Percentiles rank a stretch among this genome's conserved stretches.
Evolutionary conservation across 2,888 invertebrate genomes (phyloP).

Genomic region (Plagodis dolabraria): DNA sequence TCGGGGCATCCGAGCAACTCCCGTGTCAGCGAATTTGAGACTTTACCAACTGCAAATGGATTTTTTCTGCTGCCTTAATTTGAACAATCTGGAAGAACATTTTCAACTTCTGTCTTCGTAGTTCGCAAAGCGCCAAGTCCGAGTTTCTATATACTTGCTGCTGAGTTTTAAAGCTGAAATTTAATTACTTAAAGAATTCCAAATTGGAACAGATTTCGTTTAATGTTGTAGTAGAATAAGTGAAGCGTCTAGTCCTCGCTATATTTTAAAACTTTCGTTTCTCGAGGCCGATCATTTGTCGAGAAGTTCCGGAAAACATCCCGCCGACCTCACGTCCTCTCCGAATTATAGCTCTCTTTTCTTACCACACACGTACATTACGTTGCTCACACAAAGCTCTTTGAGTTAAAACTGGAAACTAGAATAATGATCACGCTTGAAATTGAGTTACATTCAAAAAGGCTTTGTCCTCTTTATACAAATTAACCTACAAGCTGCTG

Average conservation of each 20-base stretch:
- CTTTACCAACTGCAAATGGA: conserved; percentile 68
- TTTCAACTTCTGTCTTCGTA: conserved; percentile 40
- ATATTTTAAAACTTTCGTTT: conserved; percentile 61
- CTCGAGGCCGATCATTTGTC: conserved; percentile 59
- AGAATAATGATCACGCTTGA: conserved; percentile 13
- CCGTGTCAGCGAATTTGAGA: conserved; percentile 73
- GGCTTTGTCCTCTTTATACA: not conserved
- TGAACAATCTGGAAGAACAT: conserved; percentile 54
- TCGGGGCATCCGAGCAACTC: conserved; percentile 37
- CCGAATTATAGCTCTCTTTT: conserved; percentile 49
- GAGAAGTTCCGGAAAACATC: conserved; percentile 57
- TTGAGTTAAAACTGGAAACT: conserved; percentile 19
- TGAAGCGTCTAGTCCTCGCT: conserved; percentile 42
- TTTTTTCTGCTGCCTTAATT: conserved; percentile 67
- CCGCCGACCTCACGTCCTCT: conserved; percentile 47
- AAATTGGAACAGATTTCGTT: conserved; percentile 47
- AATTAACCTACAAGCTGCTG: not conserved
- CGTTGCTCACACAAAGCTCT: conserved; percentile 24
- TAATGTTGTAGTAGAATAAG: conserved; percentile 57
- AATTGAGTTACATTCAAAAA: conserved; percentile 1
- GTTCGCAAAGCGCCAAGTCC: conserved; percentile 48
- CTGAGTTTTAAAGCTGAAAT: conserved; percentile 38
- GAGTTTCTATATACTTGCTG: conserved; percentile 31
- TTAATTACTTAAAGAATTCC: conserved; percentile 57
- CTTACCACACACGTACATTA: conserved; percentile 27